These are phyloP conservation scores for Holothuria leucospilota DNA, from an alignment of 53 echinoderm and acorn worm genomes.

Conservation along the genomic window DNA sequence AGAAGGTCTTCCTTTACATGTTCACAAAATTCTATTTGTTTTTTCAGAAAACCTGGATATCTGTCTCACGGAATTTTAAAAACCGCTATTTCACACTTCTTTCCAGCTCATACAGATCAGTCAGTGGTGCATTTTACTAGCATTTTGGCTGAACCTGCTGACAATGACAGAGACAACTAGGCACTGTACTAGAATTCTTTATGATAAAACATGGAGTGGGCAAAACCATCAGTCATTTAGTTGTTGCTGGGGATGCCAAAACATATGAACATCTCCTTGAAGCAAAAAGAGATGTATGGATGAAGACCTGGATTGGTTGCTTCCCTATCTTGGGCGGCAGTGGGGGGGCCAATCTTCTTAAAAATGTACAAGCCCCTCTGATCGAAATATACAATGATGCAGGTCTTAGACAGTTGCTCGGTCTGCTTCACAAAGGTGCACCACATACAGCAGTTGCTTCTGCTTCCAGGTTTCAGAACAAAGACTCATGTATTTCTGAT, in stretches of 20 bases:
- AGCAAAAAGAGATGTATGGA: too few relatives aligned
- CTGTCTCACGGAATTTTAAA: background rate
- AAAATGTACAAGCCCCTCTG: conserved; percentile 11
- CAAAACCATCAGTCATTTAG: background rate
- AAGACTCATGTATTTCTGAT: conserved; percentile 9
- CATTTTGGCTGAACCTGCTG: too few relatives aligned
- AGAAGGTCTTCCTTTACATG: background rate
- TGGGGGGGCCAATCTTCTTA: background rate
- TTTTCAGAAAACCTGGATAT: background rate
- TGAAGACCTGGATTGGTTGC: conserved; percentile 9
- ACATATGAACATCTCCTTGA: too few relatives aligned
- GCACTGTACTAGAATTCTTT: background rate
- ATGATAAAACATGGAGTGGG: conserved; percentile 12
- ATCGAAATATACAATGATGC: too few relatives aligned
- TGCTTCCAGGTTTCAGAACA: too few relatives aligned
- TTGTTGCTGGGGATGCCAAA: conserved; percentile 27
- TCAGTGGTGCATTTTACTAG: background rate
- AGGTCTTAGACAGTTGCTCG: too few relatives aligned
- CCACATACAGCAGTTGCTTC: too few relatives aligned
- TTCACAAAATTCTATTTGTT: background rate
- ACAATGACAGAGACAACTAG: conserved; percentile 15
- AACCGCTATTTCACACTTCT: background rate
- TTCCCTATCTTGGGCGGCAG: background rate
- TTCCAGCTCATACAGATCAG: background rate
- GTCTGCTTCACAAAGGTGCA: too few relatives aligned